Percentiles rank a stretch among this genome's conserved stretches.
phyloP scores from a whole-genome alignment of 2,888 invertebrate genomes.

The Cephus pulcher region DNA sequence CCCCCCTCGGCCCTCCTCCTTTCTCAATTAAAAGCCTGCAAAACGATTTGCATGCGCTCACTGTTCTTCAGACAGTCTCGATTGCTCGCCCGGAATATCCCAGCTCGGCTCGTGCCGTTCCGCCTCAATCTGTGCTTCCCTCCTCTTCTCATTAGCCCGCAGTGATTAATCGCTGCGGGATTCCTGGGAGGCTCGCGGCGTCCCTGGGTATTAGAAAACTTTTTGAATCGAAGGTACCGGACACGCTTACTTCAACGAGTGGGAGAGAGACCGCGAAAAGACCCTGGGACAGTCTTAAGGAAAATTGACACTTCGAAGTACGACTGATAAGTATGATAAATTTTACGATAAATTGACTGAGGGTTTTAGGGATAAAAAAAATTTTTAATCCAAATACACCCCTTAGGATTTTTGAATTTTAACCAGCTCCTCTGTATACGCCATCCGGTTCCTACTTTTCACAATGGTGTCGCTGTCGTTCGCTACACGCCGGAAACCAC shows the following conservation, averaged over 20 bases:
- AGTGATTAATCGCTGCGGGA: background rate
- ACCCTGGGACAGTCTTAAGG: background rate
- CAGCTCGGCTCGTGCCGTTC: background rate
- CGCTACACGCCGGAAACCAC: background rate
- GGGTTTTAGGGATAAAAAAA: too few relatives aligned
- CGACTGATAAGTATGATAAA: background rate
- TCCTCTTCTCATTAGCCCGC: slow-evolving; percentile 2
- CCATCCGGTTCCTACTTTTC: background rate
- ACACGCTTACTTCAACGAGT: background rate
- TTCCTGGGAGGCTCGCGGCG: background rate
- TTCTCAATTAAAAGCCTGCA: slow-evolving; percentile 4
- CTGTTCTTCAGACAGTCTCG: slow-evolving; percentile 5
- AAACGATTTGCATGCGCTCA: slow-evolving; percentile 1
- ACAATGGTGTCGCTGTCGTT: background rate
- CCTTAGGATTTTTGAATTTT: background rate
- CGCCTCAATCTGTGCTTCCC: background rate
- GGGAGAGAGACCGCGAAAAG: background rate
- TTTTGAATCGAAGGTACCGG: background rate
- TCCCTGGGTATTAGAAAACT: background rate
- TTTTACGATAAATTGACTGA: background rate
- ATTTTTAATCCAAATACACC: too few relatives aligned
- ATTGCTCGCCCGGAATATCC: background rate
- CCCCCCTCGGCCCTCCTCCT: background rate
- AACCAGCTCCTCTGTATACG: background rate
- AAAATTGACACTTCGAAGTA: background rate